These are phyloP conservation scores for Eupeodes luniger DNA, from an alignment of 2,888 invertebrate species.

Conservation along the genomic window DNA sequence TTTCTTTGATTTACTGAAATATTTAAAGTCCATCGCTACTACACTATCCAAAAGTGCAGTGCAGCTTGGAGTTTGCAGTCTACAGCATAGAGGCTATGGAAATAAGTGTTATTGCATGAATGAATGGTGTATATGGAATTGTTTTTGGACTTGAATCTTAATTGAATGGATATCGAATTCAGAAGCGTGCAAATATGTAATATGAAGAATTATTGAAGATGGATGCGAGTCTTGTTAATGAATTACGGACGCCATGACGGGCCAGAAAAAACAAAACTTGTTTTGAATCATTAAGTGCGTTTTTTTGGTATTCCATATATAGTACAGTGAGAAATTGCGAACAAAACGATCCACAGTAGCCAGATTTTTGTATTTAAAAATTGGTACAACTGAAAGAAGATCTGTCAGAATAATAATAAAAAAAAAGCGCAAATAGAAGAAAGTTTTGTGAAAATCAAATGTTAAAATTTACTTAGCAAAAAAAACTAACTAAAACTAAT, in stretches of 20 bases:
- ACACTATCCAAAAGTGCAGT: no score
- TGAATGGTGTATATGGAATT: not conserved
- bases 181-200: constrained; percentile 60
- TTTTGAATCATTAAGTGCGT: not conserved
- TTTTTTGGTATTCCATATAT: no score
- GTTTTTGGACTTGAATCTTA: constrained; percentile 41
- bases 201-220: constrained; percentile 11
- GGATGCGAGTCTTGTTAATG: constrained; percentile 31
- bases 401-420: no score
- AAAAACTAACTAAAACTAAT: no score
- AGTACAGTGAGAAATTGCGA: no score
- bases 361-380: no score
- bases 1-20: constrained; percentile 67
- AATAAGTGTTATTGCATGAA: constrained; percentile 11
- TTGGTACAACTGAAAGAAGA: no score
- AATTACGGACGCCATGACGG: constrained; percentile 27
- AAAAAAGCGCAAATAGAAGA: no score
- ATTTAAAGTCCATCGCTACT: not conserved
- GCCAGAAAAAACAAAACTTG: not conserved
- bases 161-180: constrained; percentile 61
- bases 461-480: no score
- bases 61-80: not conserved
- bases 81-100: not conserved
- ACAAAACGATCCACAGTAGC: no score
- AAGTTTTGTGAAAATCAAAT: no score